Percentiles rank a stretch among this genome's conserved stretches.
Evolutionary conservation across 1,140 invertebrate genomes (phyloP).

Genomic region (Micrasema longulum): DNA sequence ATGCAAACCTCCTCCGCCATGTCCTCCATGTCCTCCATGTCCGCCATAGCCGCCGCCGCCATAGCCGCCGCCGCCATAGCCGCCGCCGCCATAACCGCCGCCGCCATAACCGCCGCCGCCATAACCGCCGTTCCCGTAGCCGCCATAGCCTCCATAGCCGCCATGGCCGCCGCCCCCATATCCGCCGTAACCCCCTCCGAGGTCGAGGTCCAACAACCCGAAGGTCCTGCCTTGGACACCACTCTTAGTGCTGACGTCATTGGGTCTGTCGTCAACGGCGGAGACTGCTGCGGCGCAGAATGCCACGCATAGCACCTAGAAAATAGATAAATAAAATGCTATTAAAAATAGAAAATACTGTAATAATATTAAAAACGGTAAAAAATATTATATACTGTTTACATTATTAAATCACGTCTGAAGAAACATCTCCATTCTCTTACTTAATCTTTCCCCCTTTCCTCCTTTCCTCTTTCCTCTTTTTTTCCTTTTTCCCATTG

Average conservation of each 20-base stretch:
- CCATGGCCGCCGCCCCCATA: slow-evolving; percentile 39
- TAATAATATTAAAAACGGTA: background rate
- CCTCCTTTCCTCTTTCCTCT: too few relatives aligned
- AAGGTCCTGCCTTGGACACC: slow-evolving; percentile 39
- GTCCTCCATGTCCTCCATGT: background rate
- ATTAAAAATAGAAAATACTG: background rate
- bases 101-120: slow-evolving; percentile 48
- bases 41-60: background rate
- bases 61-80: too few relatives aligned
- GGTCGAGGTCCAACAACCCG: slow-evolving; percentile 25
- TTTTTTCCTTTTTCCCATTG: too few relatives aligned
- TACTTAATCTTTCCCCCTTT: too few relatives aligned
- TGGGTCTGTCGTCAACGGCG: slow-evolving; percentile 42
- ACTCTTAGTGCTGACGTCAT: slow-evolving; percentile 17
- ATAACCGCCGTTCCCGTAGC: slow-evolving; percentile 38
- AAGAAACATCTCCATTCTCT: too few relatives aligned
- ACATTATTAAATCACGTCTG: too few relatives aligned
- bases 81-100: slow-evolving; percentile 36
- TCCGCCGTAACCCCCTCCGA: slow-evolving; percentile 37
- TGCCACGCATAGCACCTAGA: slow-evolving; percentile 38
- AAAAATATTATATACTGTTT: too few relatives aligned
- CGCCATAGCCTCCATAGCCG: slow-evolving; percentile 40
- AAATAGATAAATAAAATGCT: too few relatives aligned
- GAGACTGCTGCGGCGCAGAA: slow-evolving; percentile 33
- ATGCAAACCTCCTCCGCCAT: background rate